Evolutionary conservation across 2,113 vertebrate genomes (phyloP).

Genomic region (Rousettus leschenaultii): DNA sequence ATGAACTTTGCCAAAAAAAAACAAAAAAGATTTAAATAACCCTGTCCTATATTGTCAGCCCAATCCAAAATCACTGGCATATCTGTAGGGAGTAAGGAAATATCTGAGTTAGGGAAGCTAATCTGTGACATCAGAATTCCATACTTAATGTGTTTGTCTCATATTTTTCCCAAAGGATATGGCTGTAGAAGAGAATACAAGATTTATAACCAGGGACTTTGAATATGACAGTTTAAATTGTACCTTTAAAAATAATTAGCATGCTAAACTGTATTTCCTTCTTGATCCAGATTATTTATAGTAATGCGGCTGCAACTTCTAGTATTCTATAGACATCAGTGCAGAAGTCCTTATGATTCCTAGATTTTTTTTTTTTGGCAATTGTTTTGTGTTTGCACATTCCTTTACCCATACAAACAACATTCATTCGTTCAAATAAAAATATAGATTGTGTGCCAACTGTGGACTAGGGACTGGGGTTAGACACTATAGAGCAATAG

Average conservation of each 20-base stretch:
- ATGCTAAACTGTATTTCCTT: not conserved
- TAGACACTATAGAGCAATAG: not conserved
- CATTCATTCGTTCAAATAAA: not conserved
- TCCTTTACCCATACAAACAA: not conserved
- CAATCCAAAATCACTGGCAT: not conserved
- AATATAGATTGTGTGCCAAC: not conserved
- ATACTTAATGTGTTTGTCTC: not conserved
- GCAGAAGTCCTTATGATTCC: not conserved
- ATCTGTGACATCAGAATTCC: not conserved
- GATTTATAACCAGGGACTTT: not conserved
- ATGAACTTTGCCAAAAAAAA: not conserved
- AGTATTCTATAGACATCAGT: not conserved
- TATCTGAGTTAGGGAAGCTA: not conserved
- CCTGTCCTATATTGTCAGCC: not conserved
- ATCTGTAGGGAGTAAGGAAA: not conserved
- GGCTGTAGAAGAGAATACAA: not conserved
- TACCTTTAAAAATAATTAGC: not conserved
- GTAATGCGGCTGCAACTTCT: not conserved
- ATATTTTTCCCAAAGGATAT: not conserved
- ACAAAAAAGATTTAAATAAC: not conserved
- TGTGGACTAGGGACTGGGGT: fast-evolving
- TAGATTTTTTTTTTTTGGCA: not conserved
- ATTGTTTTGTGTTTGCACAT: not conserved
- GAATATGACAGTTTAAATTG: not conserved
- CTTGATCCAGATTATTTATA: not conserved